phyloP scores from a whole-genome alignment of 2,888 invertebrate genomes.

The Phalangium opilio region DNA sequence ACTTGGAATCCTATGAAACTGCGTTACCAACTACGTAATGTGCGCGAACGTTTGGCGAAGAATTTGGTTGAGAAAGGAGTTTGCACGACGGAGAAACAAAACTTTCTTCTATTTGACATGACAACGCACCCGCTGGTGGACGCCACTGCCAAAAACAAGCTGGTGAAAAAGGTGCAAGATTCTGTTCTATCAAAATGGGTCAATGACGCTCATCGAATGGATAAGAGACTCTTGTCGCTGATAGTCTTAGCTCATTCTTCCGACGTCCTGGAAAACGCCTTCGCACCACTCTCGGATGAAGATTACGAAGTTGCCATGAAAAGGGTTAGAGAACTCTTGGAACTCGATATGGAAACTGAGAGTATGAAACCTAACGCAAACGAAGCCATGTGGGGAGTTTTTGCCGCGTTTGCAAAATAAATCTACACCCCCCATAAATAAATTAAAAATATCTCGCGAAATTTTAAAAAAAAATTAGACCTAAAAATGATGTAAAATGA shows the following conservation, averaged over 20 bases:
- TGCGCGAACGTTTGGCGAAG: conserved; percentile 94
- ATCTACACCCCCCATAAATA: too few relatives aligned
- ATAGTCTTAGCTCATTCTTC: conserved; percentile 93
- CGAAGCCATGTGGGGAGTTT: conserved; percentile 97
- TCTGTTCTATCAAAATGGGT: conserved; percentile 90
- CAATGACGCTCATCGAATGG: conserved; percentile 94
- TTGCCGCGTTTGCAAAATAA: conserved; percentile 94
- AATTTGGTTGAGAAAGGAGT: conserved; percentile 99
- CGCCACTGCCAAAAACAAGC: conserved; percentile 75
- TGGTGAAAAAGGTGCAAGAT: conserved; percentile 98
- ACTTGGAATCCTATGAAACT: conserved; percentile 99
- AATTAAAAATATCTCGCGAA: too few relatives aligned
- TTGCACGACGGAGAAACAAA: conserved; percentile 96
- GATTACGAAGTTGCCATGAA: conserved; percentile 98
- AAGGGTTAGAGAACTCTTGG: conserved; percentile 84
- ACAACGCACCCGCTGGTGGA: conserved; percentile 98
- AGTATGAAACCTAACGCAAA: conserved; percentile 76
- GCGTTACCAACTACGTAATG: conserved; percentile 95
- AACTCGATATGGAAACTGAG: conserved; percentile 92
- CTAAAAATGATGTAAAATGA: too few relatives aligned
- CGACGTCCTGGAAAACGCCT: conserved; percentile 98
- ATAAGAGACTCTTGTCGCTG: conserved; percentile 80
- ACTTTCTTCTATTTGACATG: conserved; percentile 99
- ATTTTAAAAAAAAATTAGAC: too few relatives aligned
- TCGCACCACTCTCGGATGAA: conserved; percentile 81